phyloP scores from a whole-genome alignment of 2,797 vertebrate genomes.

The Gila robusta region DNA sequence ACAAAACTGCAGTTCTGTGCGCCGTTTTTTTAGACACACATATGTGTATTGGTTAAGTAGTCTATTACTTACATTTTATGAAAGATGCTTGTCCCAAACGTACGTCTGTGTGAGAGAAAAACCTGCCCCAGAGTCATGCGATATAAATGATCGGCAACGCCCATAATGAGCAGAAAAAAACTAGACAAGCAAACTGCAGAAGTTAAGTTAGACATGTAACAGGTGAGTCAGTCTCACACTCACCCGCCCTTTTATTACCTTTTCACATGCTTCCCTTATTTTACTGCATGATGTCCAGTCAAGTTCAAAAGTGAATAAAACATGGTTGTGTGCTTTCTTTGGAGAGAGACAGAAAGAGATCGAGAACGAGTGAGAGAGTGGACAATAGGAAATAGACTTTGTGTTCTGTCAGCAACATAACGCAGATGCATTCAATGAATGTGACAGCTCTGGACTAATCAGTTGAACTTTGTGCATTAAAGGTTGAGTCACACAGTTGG shows the following conservation, averaged over 20 bases:
- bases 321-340: not conserved
- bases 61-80: slow-evolving; percentile 28
- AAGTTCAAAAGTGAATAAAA: not conserved
- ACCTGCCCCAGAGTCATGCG: not conserved
- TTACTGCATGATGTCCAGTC: not conserved
- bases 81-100: slow-evolving; percentile 16
- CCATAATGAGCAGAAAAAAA: slow-evolving; percentile 9
- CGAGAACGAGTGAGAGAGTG: not conserved
- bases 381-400: slow-evolving; percentile 26
- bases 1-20: not conserved
- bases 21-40: not conserved
- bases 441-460: slow-evolving; percentile 45
- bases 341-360: not conserved
- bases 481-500: slow-evolving; percentile 36
- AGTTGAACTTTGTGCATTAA: slow-evolving; percentile 52
- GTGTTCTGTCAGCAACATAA: slow-evolving; percentile 49
- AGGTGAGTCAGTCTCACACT: slow-evolving; percentile 22
- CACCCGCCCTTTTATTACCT: slow-evolving; percentile 17
- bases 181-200: not conserved
- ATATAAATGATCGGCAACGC: slow-evolving; percentile 25
- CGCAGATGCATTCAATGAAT: slow-evolving; percentile 36
- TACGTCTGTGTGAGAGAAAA: not conserved
- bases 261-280: not conserved
- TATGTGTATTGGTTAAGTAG: not conserved
- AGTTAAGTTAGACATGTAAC: not conserved